Base-by-base conservation (phyloP, 1,140 invertebrate genomes). In the Cheumatopsyche charites region DNA sequence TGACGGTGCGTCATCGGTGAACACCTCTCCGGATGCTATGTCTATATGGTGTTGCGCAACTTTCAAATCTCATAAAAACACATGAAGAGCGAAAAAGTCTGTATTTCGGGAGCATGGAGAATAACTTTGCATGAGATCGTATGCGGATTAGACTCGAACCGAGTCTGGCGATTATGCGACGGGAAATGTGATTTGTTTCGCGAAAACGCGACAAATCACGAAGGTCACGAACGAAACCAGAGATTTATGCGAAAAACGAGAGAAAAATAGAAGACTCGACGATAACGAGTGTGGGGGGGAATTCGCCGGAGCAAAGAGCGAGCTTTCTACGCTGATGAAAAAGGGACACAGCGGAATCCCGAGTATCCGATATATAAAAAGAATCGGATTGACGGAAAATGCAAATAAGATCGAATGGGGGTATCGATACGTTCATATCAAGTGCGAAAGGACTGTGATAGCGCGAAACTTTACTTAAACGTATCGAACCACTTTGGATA, bases 141-240 rank as follows among this genome's bases (percentile, higher is more conserved):
- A 36, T 36, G 29, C 29, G n/a, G n/a, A n/a, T n/a, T n/a, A n/a
- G n/a, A n/a, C n/a, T n/a, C n/a, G n/a, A n/a, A n/a, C n/a, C n/a
- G 55, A 58, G 21, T 3, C 19, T 17, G 17, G 55, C 19, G 23
- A 58, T 26, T 58, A 25, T 58, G 55, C 55, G 55, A 4, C 21
- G 21, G 23, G 25, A 58, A 58, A 25, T 21, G 55, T 25, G 55
- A 25, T 25, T 58, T 25, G 55, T 11, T 25, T 58, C 55, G 55
- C 55, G 55, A 58, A 58, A 58, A 58, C 55, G 55, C 55, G 55
- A 58, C 49, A 42, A 42, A 5, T 42, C 41, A 12, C 43, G 55
- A 58, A 58, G 55, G 55, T 58, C 55, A 19, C 23, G 21, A 9
- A 12, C 55, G 55, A 36, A 36, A 36, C 29, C 3, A 9, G 9